A percentile compares a stretch with the other conserved stretches of the same genome.
These are phyloP conservation scores for Acanthiza pusilla DNA, from an alignment of 2,797 vertebrate species.

Conservation along the genomic window DNA sequence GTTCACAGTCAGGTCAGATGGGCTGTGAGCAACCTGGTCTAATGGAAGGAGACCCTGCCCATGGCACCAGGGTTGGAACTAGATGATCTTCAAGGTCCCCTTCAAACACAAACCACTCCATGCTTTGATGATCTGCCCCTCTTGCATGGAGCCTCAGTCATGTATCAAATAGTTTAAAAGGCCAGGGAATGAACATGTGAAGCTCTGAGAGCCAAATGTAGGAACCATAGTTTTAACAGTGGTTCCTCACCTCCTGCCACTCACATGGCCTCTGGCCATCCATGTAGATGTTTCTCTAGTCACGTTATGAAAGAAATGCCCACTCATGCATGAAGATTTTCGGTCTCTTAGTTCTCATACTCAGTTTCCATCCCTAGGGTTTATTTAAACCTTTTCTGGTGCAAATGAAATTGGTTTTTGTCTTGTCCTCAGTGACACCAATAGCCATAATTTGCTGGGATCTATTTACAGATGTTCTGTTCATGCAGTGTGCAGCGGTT, in stretches of 20 bases:
- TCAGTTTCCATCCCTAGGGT: background rate
- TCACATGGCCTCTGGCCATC: fast-evolving
- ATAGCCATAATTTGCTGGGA: background rate
- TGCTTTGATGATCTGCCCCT: background rate
- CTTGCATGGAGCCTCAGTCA: background rate
- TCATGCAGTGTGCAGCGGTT: background rate
- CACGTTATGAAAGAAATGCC: background rate
- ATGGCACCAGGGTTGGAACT: background rate
- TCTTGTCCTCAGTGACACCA: background rate
- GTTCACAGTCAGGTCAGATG: background rate
- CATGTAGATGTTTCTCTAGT: background rate
- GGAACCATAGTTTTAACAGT: background rate
- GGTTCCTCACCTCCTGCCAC: background rate
- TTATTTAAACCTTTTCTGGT: background rate
- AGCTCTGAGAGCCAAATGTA: background rate
- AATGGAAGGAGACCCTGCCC: background rate
- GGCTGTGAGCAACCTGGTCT: background rate
- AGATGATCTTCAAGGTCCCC: background rate
- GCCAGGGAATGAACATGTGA: background rate
- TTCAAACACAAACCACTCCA: background rate
- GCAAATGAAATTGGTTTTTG: background rate
- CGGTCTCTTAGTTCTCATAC: background rate
- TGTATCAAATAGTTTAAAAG: background rate
- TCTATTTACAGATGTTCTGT: background rate
- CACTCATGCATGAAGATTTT: background rate